These are phyloP conservation scores for Augochlora pura DNA, from an alignment of 1,140 invertebrate genomes.

Conservation along the genomic window DNA sequence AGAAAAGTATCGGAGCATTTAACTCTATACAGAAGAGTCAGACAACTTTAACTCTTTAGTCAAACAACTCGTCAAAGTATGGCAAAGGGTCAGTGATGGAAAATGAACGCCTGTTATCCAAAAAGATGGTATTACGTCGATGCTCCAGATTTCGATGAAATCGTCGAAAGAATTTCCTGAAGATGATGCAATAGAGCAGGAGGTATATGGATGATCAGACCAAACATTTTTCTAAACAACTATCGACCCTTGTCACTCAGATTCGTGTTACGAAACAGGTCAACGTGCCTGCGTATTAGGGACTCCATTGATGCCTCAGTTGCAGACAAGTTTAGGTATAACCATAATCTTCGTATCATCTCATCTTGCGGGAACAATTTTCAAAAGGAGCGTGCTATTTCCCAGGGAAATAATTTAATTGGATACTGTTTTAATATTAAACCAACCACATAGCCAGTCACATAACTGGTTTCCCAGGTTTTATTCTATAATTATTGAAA, in stretches of 20 bases:
- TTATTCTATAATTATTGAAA: no score
- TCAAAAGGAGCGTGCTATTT: no score
- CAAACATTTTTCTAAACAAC: slow-evolving; percentile 42
- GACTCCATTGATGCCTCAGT: neutral
- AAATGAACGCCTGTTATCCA: no score
- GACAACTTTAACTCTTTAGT: no score
- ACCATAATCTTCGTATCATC: neutral
- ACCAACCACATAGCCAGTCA: no score
- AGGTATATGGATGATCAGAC: slow-evolving; percentile 28
- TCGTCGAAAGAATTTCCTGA: neutral
- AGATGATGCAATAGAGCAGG: neutral
- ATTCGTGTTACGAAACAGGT: slow-evolving; percentile 18
- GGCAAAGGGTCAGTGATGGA: no score
- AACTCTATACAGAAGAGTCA: no score
- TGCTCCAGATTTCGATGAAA: slow-evolving; percentile 3
- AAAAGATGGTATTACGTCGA: neutral
- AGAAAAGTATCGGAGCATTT: no score
- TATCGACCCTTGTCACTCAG: slow-evolving; percentile 45
- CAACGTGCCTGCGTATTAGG: neutral
- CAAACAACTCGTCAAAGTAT: no score
- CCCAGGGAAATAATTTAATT: no score
- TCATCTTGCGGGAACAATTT: neutral
- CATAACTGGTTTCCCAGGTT: no score
- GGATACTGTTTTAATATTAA: no score
- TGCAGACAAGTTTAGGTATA: neutral